Base-by-base conservation (phyloP, 2,797 vertebrate species). In the Capromys pilorides region DNA sequence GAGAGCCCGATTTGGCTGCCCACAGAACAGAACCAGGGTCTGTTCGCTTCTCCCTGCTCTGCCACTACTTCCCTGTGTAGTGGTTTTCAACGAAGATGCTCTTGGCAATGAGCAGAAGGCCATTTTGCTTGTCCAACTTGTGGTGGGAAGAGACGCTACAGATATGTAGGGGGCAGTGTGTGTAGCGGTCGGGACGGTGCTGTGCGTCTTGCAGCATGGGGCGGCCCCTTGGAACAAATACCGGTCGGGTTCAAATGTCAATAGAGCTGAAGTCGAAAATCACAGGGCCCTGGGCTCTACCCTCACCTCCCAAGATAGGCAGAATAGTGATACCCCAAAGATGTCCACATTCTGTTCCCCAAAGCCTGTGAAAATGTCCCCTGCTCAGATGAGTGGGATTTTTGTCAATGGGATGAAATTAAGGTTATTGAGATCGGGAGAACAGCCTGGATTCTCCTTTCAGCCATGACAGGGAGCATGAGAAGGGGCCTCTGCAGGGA, bases 161-260 rank as follows among this genome's bases (percentile, higher is more conserved):
- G 77, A 24, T 18, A 51, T 19, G 33, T 3, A 61, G 62, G 1
- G 82, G 9, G 11, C 6, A 24, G 19, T 54, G 62, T 1, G 82
- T 5, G 10, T 9, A 19, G 19, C 67, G 28, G 61, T 2, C 36
- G 21, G 36, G 45, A 8, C 9, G 33, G 24, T 22, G 8, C 8
- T 7, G 6, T 45, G 2, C 14, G 2, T 49, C 24, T 73, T 14
- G 59, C n/a, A 12, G 26, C 0, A 4, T 1, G 36, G 66, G 11
- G 1, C 2, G 10, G 83, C 28, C 5, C 45, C 26, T 54, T 12
- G 11, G 5, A n/a, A 13, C 4, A 13, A n/a, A 31, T 13, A 33
- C 36, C 28, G 1, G 11, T 8, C 36, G 59, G 45, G n/a, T n/a
- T 86, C n/a, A 13, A 2, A 39, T 2, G 24, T 11, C 54, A 5